A percentile compares a stretch with the other conserved stretches of the same genome.
phyloP scores from a whole-genome alignment of 2,888 invertebrate species.

The Callinectes sapidus region DNA sequence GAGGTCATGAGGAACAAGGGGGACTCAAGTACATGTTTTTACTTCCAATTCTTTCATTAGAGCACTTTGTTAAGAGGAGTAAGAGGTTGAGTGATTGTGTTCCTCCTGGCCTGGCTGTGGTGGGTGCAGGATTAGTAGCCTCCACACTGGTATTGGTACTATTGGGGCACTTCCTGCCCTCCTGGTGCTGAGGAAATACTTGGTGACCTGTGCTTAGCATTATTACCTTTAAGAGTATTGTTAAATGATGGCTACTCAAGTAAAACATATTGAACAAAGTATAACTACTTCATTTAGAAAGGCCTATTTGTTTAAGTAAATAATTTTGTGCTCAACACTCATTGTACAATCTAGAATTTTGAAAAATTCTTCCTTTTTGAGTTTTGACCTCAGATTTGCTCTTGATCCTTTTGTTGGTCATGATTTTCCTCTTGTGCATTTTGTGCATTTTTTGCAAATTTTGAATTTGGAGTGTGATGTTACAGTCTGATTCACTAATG shows the following conservation, averaged over 20 bases:
- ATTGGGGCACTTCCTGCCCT: neutral
- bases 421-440: neutral
- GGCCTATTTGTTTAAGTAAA: neutral
- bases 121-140: neutral
- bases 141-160: neutral
- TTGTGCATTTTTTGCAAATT: slow-evolving; percentile 4
- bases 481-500: neutral
- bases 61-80: neutral
- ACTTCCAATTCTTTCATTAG: neutral
- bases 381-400: neutral
- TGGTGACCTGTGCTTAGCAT: neutral
- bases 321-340: neutral
- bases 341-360: neutral
- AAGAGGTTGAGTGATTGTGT: neutral
- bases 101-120: neutral
- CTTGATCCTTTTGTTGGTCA: neutral
- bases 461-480: neutral
- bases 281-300: neutral
- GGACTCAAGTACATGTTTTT: neutral
- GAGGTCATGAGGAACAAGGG: neutral
- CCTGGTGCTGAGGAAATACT: slow-evolving; percentile 23
- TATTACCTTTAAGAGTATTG: slow-evolving; percentile 7
- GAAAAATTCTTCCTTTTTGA: neutral
- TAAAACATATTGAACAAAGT: neutral
- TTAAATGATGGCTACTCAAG: neutral